Base-by-base conservation (phyloP, 2,113 vertebrate genomes). In the Opisthocomus hoazin region DNA sequence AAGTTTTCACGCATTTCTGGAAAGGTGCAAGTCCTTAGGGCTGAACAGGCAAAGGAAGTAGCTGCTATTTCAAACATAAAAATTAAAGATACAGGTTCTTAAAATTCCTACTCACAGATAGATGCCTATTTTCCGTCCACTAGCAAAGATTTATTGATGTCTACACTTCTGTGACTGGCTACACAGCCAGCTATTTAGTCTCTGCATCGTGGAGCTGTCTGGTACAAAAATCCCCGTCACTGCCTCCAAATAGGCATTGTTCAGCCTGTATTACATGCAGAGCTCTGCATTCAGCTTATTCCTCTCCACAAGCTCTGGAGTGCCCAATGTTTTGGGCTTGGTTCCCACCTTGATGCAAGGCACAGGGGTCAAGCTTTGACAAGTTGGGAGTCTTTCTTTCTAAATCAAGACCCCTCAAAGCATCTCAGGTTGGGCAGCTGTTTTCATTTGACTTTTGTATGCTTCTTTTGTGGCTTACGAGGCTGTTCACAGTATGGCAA, bases 261-360 rank as follows among this genome's bases (percentile, higher is more conserved):
- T 53, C 36, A 73, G 17, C 39, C 27, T 0, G 0, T 15, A 24
- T 34, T 50, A 32, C 6, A 4, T 14, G 11, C 37, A 84, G 32
- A 70, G 50, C 14, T 56, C 58, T 54, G 30, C 14, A 51, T 46
- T 71, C 27, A 80, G 14, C 50, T 77, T 18, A n/a, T 50, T 70
- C 43, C 29, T 74, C 36, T 66, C 45, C 54, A 61, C 34, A 78
- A 6, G 10, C 22, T 37, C 56, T 39, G 9, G 5, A 60, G 15
- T 11, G 6, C 11, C 36, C 36, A 11, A n/a, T 6, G 9, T 54
- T 83, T 71, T 29, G 37, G 39, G 20, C 24, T 76, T 73, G 30
- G 43, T 57, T 71, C 32, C 26, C 45, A 37, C 53, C 43, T 56
- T n/a, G 22, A 60, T 29, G 15, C 16, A 56, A 3, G 1, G 29